These are phyloP conservation scores for Drosophila pandora DNA, from an alignment of 1,140 invertebrate genomes.

Conservation along the genomic window DNA sequence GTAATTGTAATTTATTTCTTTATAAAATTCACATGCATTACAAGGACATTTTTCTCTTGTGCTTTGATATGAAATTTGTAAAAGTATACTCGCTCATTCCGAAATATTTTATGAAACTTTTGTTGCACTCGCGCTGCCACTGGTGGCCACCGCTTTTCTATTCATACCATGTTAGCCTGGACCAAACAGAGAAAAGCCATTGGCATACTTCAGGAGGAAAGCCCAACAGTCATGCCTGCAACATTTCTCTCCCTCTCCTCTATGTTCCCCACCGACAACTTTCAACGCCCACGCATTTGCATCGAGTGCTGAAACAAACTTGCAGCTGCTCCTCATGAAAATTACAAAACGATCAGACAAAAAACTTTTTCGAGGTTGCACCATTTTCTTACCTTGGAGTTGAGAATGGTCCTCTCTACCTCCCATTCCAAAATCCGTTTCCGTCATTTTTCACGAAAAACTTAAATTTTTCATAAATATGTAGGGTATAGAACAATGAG, in stretches of 20 bases:
- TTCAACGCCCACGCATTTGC: conserved; percentile 40
- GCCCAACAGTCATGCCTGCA: not conserved
- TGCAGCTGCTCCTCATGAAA: conserved; percentile 67
- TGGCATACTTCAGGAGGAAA: conserved; percentile 8
- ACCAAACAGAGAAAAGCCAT: conserved; percentile 30
- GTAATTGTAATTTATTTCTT: not conserved
- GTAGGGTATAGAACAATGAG: not conserved
- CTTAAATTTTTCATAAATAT: not conserved
- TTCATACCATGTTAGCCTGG: conserved; percentile 14
- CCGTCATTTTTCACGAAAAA: not conserved
- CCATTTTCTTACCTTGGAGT: conserved; percentile 3
- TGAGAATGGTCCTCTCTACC: not conserved
- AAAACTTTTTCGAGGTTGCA: not conserved
- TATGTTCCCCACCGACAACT: conserved; percentile 1
- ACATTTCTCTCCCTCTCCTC: not conserved
- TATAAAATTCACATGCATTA: not conserved
- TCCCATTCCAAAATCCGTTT: not conserved
- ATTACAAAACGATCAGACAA: conserved; percentile 56
- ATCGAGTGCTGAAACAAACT: conserved; percentile 52
- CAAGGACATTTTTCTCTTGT: conserved; percentile 1
- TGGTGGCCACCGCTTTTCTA: conserved; percentile 10
- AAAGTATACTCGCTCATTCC: conserved; percentile 29
- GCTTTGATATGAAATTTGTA: conserved; percentile 36
- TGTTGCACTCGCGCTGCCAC: conserved; percentile 11
- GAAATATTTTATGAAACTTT: conserved; percentile 38